Evolutionary conservation across 1,140 invertebrate genomes (phyloP), one percentile per base, ranked within the genome.

Genomic region (Drosophila nebulosa): DNA sequence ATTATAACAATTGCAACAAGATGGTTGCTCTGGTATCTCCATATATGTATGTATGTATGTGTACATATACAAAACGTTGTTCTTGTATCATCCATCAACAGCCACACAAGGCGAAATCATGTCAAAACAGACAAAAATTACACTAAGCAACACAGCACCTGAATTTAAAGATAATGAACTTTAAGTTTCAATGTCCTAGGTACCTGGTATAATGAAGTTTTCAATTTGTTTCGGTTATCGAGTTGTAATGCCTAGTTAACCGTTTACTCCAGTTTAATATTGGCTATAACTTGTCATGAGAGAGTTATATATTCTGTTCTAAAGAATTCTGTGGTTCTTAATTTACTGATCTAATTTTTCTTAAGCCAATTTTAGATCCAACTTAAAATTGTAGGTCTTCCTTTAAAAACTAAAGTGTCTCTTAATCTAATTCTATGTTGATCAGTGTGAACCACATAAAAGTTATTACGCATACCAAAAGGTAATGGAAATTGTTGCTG

Each of bases 391-490:
- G n/a, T n/a, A n/a, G n/a, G n/a, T n/a, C n/a, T n/a, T n/a, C n/a
- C n/a, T n/a, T n/a, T n/a, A n/a, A n/a, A n/a, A n/a, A n/a, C n/a
- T n/a, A n/a, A n/a, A n/a, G n/a, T n/a, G 16, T 21, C 55, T 57
- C 7, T n/a, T 21, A 6, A 36, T 26, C 7, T 21, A 6, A 36
- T 26, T 21, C 1, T 26, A 6, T 35, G 68, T 22, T 67, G 16
- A 16, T 12, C 14, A 74, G 71, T 32, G 22, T 64, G 62, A 22
- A 63, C 61, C 59, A 51, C 56, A 51, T 51, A 56, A 67, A 74
- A 74, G 64, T 69, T 75, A 75, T 75, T 76, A 76, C 72, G 72
- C 72, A 75, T 75, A 75, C 72, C 72, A 74, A 58, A 39, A 35
- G 68, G 58, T 55, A 59, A 69, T 75, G 72, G 36, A 75, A 75